phyloP scores from a whole-genome alignment of 2,888 invertebrate genomes.

The Lasioglossum zephyrum region DNA sequence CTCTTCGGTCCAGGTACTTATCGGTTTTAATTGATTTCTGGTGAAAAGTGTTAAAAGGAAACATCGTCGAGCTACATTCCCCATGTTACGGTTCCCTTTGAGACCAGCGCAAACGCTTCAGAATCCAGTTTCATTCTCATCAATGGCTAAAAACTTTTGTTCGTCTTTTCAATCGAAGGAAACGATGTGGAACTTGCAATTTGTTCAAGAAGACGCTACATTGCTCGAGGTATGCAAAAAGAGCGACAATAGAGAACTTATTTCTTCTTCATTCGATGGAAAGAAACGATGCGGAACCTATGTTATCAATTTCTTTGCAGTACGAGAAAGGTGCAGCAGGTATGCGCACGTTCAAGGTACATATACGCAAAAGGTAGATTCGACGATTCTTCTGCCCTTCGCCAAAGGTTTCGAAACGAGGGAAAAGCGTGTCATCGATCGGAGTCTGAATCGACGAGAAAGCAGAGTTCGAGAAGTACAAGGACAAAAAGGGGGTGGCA shows the following conservation, averaged over 20 bases:
- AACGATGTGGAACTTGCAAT: not conserved
- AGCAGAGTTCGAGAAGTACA: not conserved
- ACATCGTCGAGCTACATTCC: not conserved
- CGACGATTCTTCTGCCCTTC: not conserved
- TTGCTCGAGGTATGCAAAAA: not conserved
- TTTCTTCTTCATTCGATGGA: not conserved
- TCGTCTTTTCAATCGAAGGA: not conserved
- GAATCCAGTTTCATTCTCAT: not conserved
- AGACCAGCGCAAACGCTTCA: not conserved
- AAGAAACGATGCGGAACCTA: not conserved
- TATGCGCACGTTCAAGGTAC: not conserved
- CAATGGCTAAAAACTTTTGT: not conserved
- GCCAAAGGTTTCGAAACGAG: not conserved
- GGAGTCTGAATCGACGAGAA: not conserved
- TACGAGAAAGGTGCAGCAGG: not conserved
- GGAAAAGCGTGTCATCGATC: slow-evolving; percentile 7
- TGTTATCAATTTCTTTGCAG: not conserved
- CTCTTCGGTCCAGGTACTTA: no score
- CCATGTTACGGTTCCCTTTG: not conserved
- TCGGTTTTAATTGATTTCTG: not conserved
- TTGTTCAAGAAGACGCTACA: not conserved
- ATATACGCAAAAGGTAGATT: not conserved
- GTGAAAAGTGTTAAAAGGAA: not conserved
- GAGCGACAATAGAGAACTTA: not conserved
- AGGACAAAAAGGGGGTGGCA: not conserved